These are phyloP conservation scores for Buphagus erythrorhynchus DNA, from an alignment of 2,797 vertebrate species.

Conservation along the genomic window DNA sequence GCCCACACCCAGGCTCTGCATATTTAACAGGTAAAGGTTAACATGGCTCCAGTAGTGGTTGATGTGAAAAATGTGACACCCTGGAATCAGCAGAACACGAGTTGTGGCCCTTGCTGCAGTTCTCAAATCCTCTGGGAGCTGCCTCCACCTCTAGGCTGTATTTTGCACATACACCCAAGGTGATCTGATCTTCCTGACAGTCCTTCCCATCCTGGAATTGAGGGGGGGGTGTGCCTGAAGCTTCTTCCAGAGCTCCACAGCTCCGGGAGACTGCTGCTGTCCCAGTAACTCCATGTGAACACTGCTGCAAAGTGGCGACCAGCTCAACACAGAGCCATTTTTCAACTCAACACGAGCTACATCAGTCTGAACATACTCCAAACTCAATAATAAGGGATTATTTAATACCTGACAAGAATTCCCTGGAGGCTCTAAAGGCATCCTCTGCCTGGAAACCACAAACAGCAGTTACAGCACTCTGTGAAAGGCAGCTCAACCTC, in stretches of 20 bases:
- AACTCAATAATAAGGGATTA: not conserved
- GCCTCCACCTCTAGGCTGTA: not conserved
- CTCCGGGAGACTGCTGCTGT: not conserved
- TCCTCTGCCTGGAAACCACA: not conserved
- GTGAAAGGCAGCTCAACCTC: not conserved
- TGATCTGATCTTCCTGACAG: not conserved
- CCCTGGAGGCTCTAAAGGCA: not conserved
- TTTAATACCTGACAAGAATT: not conserved
- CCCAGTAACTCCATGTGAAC: not conserved
- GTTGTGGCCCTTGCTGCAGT: fast-evolving
- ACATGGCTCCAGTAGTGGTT: not conserved
- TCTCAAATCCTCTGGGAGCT: not conserved
- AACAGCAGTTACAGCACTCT: not conserved
- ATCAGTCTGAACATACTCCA: not conserved
- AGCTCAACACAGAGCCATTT: not conserved
- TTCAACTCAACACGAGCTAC: not conserved
- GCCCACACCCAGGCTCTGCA: not conserved
- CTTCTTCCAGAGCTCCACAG: fast-evolving
- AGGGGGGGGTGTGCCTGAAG: not conserved
- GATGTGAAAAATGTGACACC: fast-evolving
- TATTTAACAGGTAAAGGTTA: not conserved
- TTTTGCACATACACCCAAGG: not conserved
- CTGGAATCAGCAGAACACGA: not conserved
- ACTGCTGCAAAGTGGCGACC: fast-evolving
- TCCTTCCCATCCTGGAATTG: not conserved